Conservation (phyloP, 2,113 vertebrate species). For the Fregata magnificens region DNA sequence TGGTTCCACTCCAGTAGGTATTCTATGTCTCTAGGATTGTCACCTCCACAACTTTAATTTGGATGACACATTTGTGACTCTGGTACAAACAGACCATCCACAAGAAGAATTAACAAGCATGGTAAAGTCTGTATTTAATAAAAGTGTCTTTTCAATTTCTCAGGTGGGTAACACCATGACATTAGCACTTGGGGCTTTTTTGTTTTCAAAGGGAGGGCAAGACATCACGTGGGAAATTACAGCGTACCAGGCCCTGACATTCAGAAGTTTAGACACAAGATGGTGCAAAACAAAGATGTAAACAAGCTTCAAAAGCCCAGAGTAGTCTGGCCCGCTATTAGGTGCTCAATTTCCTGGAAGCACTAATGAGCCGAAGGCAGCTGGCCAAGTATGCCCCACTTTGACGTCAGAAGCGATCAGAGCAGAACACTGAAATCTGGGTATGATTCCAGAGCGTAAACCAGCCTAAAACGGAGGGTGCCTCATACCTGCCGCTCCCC, state of each 20-base stretch:
- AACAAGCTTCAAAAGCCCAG: background rate
- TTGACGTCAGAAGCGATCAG: conserved; percentile 1
- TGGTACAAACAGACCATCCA: background rate
- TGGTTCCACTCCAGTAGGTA: background rate
- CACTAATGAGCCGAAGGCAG: conserved; percentile 46
- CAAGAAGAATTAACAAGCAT: background rate
- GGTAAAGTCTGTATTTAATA: background rate
- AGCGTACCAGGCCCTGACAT: background rate
- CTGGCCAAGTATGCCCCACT: background rate
- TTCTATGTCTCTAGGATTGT: background rate
- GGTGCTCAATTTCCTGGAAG: conserved; percentile 24
- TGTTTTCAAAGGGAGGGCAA: background rate
- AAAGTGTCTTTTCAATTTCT: background rate
- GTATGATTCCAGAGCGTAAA: background rate
- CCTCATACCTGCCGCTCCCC: background rate
- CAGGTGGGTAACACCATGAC: background rate
- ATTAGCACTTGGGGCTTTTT: background rate
- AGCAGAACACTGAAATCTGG: background rate
- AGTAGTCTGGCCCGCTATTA: background rate
- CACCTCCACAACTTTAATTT: background rate
- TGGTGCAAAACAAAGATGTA: background rate
- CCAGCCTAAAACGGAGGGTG: background rate
- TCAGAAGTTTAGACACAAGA: background rate
- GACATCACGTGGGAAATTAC: background rate
- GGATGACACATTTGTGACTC: background rate